Conservation (phyloP, 2,113 vertebrate species). For the Menura novaehollandiae region DNA sequence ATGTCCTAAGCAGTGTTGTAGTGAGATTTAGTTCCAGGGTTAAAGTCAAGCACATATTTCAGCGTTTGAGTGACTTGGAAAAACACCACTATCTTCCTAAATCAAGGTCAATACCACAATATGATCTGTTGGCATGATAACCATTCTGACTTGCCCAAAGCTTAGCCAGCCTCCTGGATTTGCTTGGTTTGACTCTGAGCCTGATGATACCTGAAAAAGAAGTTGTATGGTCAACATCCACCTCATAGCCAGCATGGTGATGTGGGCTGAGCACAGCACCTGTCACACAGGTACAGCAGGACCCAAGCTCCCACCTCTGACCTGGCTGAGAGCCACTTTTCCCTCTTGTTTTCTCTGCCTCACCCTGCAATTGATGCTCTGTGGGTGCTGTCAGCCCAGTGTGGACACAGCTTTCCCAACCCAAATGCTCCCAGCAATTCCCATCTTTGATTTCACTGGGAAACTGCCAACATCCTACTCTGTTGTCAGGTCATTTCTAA, state of each 20-base stretch:
- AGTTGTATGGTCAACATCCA: neutral
- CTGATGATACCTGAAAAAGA: neutral
- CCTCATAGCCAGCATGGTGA: neutral
- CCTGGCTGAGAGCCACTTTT: neutral
- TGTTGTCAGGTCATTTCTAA: neutral
- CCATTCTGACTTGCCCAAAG: neutral
- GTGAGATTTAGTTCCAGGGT: neutral
- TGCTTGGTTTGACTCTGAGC: neutral
- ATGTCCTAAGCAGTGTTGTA: neutral
- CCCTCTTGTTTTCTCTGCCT: neutral
- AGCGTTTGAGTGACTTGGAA: neutral
- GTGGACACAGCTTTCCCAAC: neutral
- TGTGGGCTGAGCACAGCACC: rapidly evolving
- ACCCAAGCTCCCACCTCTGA: neutral
- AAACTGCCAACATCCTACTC: neutral
- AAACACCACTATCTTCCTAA: neutral
- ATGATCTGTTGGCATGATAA: neutral
- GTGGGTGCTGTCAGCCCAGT: neutral
- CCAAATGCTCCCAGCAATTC: neutral
- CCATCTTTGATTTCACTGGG: neutral
- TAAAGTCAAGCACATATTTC: neutral
- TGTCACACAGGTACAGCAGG: neutral
- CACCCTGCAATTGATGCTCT: neutral
- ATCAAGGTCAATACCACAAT: neutral
- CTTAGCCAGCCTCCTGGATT: neutral